Evolutionary conservation across 2,113 vertebrate genomes (phyloP).

Genomic region (Penelope pileata): DNA sequence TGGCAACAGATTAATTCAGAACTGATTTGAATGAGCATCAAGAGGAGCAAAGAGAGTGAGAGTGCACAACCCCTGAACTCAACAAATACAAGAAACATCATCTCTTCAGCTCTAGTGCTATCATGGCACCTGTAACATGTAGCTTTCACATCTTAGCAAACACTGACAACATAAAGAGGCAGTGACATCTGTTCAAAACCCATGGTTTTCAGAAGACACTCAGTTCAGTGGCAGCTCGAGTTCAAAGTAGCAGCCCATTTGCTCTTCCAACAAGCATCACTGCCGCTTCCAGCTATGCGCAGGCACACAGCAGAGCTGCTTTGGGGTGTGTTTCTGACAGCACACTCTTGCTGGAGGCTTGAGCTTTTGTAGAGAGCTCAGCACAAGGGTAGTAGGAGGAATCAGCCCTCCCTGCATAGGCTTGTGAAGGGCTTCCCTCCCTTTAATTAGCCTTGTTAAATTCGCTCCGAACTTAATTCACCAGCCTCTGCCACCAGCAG

Average conservation of each 20-base stretch:
- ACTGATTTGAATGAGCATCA: neutral
- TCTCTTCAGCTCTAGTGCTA: neutral
- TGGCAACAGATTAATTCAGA: neutral
- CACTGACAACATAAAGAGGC: neutral
- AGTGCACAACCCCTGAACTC: neutral
- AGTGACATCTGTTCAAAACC: neutral
- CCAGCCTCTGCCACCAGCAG: neutral
- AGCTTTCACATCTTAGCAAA: neutral
- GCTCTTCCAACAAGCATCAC: neutral
- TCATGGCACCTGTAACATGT: neutral
- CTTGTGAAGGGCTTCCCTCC: too few species aligned
- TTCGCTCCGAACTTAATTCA: neutral
- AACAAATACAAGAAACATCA: neutral
- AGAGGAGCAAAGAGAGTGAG: neutral
- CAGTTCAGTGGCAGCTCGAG: accelerated
- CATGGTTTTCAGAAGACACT: neutral
- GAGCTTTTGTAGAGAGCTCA: neutral
- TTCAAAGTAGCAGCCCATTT: neutral
- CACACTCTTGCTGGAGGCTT: accelerated
- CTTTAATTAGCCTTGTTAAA: neutral
- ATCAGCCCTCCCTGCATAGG: neutral
- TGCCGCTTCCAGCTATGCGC: neutral
- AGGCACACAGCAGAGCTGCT: neutral
- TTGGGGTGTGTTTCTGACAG: neutral
- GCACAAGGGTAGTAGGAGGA: neutral